phyloP scores from a whole-genome alignment of 1,140 invertebrate genomes.

The Hetaerina americana region DNA sequence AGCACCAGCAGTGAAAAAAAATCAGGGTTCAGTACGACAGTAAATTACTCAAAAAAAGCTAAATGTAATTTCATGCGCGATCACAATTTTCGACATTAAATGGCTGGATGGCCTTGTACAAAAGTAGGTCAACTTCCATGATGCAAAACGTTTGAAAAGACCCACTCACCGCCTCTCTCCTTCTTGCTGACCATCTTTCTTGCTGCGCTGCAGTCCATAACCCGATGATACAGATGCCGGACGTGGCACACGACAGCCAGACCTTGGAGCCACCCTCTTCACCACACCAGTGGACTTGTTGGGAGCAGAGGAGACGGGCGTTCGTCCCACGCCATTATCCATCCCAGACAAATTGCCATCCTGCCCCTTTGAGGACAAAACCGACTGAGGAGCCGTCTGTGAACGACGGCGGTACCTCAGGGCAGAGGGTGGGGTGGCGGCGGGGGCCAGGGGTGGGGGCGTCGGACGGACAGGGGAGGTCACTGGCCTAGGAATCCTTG shows the following conservation, averaged over 20 bases:
- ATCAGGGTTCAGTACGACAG: too few relatives aligned
- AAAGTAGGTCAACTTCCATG: slow-evolving; percentile 8
- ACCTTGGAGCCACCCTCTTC: neutral
- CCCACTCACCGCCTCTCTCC: neutral
- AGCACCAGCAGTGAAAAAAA: too few relatives aligned
- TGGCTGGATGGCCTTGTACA: neutral
- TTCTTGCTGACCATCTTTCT: neutral
- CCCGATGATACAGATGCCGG: neutral
- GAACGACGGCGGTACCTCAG: neutral
- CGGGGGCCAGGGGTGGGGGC: neutral
- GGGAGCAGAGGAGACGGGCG: too few relatives aligned
- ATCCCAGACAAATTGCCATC: neutral
- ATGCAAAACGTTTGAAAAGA: neutral
- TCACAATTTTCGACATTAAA: slow-evolving; percentile 12
- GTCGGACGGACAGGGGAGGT: slow-evolving; percentile 34
- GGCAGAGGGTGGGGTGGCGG: neutral
- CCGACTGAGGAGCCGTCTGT: slow-evolving; percentile 2
- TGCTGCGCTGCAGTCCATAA: neutral
- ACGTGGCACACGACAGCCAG: neutral
- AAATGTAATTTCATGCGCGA: too few relatives aligned
- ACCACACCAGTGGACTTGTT: neutral
- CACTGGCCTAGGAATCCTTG: slow-evolving; percentile 56
- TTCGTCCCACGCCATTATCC: too few relatives aligned
- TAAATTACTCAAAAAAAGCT: too few relatives aligned
- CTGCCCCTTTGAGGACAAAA: neutral